These are phyloP conservation scores for Adelphocoris suturalis DNA, from an alignment of 2,888 invertebrate species.

Conservation along the genomic window DNA sequence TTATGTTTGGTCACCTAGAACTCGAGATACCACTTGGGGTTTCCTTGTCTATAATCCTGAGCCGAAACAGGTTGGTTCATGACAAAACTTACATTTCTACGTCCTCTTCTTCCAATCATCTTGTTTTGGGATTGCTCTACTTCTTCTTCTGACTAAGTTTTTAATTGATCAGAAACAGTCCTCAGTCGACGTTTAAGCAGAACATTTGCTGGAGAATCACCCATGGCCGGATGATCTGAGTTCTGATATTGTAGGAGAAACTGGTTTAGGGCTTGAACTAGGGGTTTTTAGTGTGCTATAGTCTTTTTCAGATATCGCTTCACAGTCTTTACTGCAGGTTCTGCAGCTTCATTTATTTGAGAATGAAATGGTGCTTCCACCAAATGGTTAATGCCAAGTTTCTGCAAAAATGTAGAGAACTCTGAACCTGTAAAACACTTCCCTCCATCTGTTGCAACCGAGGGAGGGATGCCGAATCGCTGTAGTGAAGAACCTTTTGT, in stretches of 20 bases:
- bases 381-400: background rate
- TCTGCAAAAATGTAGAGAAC: background rate
- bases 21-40: conserved; percentile 8
- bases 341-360: background rate
- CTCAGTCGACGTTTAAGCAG: background rate
- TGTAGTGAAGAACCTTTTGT: too few relatives aligned
- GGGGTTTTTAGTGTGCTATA: too few relatives aligned
- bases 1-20: too few relatives aligned
- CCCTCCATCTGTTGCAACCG: background rate
- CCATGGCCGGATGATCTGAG: background rate
- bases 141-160: background rate
- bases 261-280: background rate
- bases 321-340: background rate
- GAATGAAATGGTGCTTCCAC: background rate
- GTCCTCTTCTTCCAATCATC: background rate
- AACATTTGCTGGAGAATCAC: background rate
- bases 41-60: background rate
- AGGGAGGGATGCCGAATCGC: background rate
- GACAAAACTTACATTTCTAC: background rate
- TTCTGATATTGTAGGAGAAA: background rate
- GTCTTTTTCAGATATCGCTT: background rate
- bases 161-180: background rate
- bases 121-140: background rate
- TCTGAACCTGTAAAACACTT: conserved; percentile 11
- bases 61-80: background rate